Evolutionary conservation across 2,113 vertebrate genomes (phyloP).

Genomic region (Alethe diademata): DNA sequence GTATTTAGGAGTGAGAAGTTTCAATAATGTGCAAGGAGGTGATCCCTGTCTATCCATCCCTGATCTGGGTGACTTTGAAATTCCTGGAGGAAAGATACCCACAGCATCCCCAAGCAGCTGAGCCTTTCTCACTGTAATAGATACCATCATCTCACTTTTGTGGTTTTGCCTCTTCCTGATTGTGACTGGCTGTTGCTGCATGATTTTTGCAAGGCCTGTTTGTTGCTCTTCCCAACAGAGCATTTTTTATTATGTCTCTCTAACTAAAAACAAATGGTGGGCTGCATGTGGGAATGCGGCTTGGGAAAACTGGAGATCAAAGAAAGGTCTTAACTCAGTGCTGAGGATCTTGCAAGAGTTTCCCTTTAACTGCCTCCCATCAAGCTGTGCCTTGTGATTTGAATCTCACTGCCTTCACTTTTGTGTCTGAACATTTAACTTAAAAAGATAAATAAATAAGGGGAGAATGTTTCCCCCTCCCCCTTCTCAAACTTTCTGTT

Average conservation of each 20-base stretch:
- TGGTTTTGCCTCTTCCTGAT: background rate
- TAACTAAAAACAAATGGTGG: slow-evolving; percentile 59
- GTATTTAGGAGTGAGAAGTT: background rate
- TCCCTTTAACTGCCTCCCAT: slow-evolving; percentile 50
- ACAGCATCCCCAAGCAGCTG: background rate
- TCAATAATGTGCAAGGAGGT: background rate
- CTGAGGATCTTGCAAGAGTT: slow-evolving; percentile 50
- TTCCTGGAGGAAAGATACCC: background rate
- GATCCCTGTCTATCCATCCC: background rate
- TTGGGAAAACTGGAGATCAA: slow-evolving; percentile 71
- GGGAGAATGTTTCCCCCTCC: background rate
- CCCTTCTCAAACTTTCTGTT: background rate
- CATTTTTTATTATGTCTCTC: slow-evolving; percentile 49
- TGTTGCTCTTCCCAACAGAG: slow-evolving; percentile 40
- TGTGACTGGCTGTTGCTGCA: background rate
- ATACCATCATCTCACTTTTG: background rate
- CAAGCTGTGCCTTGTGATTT: slow-evolving; percentile 45
- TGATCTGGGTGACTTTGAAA: background rate
- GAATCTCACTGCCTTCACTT: slow-evolving; percentile 26
- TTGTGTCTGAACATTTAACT: background rate
- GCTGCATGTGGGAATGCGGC: slow-evolving; percentile 65
- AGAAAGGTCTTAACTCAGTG: slow-evolving; percentile 67
- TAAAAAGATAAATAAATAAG: background rate
- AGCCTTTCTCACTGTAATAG: background rate
- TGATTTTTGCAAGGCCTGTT: background rate